phyloP scores from a whole-genome alignment of 2,113 vertebrate species.

The Trachemys scripta region DNA sequence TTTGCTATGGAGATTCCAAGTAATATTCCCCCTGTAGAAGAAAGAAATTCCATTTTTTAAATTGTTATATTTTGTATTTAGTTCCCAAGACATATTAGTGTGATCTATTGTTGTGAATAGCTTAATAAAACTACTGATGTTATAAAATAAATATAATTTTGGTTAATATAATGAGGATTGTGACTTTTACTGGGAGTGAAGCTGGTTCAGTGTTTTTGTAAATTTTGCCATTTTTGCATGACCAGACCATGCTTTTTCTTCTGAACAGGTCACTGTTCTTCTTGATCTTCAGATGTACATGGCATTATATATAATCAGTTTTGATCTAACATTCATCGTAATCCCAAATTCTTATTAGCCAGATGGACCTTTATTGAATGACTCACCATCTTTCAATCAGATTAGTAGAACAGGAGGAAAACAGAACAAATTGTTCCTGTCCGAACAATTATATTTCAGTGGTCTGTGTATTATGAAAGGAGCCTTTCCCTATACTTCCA shows the following conservation, averaged over 20 bases:
- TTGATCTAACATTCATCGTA: neutral
- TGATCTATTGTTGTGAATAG: neutral
- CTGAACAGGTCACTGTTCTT: neutral
- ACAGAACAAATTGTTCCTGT: neutral
- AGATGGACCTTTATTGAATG: neutral
- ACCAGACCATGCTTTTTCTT: fast-evolving
- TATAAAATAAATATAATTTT: neutral
- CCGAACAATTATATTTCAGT: neutral
- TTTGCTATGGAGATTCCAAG: neutral
- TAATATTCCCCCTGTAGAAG: neutral
- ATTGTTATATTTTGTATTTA: neutral
- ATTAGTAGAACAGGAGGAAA: neutral
- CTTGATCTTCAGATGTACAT: neutral
- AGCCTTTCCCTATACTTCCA: neutral
- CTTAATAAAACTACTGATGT: neutral
- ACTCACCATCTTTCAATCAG: neutral
- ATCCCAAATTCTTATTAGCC: neutral
- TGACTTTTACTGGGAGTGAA: neutral
- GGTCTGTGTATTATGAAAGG: neutral
- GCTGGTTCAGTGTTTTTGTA: neutral
- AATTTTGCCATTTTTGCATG: neutral
- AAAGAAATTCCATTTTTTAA: neutral
- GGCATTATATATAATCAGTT: neutral
- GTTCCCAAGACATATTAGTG: neutral
- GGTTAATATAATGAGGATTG: neutral